Evolutionary conservation across 2,113 vertebrate species (phyloP).

Genomic region (Edolisoma coerulescens): DNA sequence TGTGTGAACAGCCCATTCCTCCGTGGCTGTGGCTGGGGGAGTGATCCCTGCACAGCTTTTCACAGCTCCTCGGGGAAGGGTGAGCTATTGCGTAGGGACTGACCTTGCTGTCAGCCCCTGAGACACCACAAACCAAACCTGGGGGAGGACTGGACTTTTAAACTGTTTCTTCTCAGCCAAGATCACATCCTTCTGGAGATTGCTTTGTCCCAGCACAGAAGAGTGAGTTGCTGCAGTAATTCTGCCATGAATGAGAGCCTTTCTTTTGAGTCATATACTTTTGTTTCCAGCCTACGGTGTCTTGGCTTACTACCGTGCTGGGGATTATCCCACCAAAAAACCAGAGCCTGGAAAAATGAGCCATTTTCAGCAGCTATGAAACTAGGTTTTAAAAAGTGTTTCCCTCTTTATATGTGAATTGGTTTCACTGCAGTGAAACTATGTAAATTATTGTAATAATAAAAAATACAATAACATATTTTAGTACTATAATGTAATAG

Average conservation of each 20-base stretch:
- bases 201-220: constrained; percentile 33
- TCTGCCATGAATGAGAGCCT: constrained; percentile 50
- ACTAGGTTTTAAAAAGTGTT: background rate
- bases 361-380: constrained; percentile 28
- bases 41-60: background rate
- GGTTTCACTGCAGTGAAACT: background rate
- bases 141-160: background rate
- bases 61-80: background rate
- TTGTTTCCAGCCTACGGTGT: constrained; percentile 29
- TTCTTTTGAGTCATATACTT: constrained; percentile 53
- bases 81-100: background rate
- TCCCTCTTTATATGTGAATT: background rate
- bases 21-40: background rate
- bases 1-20: background rate
- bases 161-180: constrained; percentile 10
- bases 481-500: background rate
- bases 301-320: constrained; percentile 41
- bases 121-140: constrained; percentile 6
- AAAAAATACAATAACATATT: background rate
- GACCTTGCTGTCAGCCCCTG: background rate
- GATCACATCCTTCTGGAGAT: constrained; percentile 43
- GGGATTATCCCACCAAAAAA: constrained; percentile 41
- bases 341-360: constrained; percentile 23
- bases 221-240: constrained; percentile 45
- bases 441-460: background rate